These are phyloP conservation scores for Popillia japonica DNA, from an alignment of 1,140 invertebrate genomes.

Conservation along the genomic window DNA sequence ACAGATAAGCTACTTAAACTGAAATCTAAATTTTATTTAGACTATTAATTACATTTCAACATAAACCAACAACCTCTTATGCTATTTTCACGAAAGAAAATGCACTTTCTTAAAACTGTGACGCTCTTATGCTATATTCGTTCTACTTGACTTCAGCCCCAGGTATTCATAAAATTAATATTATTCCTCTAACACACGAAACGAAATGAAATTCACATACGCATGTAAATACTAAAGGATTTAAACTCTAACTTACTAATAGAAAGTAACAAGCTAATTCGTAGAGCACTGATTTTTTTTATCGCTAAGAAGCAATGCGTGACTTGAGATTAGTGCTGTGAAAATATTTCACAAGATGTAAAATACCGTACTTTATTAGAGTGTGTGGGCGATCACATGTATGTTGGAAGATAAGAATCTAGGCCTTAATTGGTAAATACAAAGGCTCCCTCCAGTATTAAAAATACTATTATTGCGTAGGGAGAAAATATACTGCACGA, in stretches of 20 bases:
- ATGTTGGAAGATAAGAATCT: not conserved
- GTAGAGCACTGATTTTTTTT: not conserved
- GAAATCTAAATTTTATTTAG: too few species aligned
- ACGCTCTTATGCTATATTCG: not conserved
- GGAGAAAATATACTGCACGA: not conserved
- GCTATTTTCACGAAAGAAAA: not conserved
- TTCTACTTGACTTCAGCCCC: not conserved
- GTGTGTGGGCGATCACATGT: not conserved
- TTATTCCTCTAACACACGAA: not conserved
- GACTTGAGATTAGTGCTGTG: not conserved
- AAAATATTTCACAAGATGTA: not conserved
- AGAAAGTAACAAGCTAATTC: not conserved
- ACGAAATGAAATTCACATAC: not conserved
- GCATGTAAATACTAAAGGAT: not conserved
- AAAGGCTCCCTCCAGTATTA: not conserved
- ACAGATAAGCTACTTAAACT: too few species aligned
- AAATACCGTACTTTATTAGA: not conserved
- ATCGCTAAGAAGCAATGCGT: not conserved
- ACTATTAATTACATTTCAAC: not conserved
- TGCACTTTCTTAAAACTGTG: too few species aligned
- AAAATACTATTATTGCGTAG: not conserved
- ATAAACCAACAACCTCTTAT: not conserved
- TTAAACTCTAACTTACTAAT: not conserved
- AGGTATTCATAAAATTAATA: not conserved
- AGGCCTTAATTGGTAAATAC: not conserved